These are phyloP conservation scores for Salvator merianae DNA, from an alignment of 2,113 vertebrate genomes.

Conservation along the genomic window DNA sequence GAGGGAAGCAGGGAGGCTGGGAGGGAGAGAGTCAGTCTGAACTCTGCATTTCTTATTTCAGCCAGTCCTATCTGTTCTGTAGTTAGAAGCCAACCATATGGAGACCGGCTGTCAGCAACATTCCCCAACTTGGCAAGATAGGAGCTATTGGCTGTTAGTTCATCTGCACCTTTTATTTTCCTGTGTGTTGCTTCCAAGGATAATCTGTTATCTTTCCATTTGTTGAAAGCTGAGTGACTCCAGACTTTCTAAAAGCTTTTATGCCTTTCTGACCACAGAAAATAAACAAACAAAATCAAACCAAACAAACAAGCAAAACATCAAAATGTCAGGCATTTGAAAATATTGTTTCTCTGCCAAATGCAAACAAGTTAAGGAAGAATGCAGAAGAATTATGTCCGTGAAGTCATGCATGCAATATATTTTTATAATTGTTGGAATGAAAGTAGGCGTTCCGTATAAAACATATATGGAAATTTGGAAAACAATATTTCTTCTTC, in stretches of 20 bases:
- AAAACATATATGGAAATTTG: conserved; percentile 15
- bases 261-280: conserved; percentile 56
- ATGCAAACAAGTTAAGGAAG: conserved; percentile 70
- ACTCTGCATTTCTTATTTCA: conserved; percentile 21
- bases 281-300: neutral
- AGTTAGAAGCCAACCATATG: conserved; percentile 63
- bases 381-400: conserved; percentile 71
- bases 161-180: conserved; percentile 45
- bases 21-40: conserved; percentile 31
- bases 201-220: neutral
- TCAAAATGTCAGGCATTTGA: conserved; percentile 35
- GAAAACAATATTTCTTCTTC: neutral
- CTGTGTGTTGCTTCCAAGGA: conserved; percentile 46
- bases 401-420: conserved; percentile 70
- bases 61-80: conserved; percentile 48
- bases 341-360: conserved; percentile 65
- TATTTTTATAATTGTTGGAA: conserved; percentile 56
- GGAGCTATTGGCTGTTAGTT: conserved; percentile 58
- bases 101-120: conserved; percentile 52
- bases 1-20: too few species aligned
- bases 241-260: conserved; percentile 59
- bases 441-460: conserved; percentile 42
- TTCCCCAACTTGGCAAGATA: conserved; percentile 58
- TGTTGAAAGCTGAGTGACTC: conserved; percentile 64
- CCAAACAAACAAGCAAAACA: too few species aligned